Base-by-base conservation (phyloP, 2,888 invertebrate species). In the Oligia strigilis region DNA sequence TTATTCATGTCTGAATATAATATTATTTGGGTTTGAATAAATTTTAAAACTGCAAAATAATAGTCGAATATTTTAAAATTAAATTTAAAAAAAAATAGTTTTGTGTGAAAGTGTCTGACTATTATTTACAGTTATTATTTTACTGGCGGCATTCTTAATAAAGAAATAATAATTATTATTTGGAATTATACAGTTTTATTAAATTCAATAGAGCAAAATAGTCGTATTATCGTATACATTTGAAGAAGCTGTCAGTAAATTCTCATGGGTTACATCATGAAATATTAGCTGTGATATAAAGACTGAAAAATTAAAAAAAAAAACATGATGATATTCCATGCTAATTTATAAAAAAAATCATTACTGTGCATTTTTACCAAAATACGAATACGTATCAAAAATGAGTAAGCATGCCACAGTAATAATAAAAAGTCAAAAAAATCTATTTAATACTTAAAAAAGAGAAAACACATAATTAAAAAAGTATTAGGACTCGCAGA, bases 401-500 rank as follows among this genome's bases (percentile, higher is more conserved):
- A 65, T 40, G 66, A 81, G 88, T 91, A 89, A 92, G 90, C 82
- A 90, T 90, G 85, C 78, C 88, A 83, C 82, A 88, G 90, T 92
- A 89, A 89, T 92, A 90, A 88, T 79, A 75, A 70, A 80, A 79
- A 72, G 60, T 14, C 71, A 75, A 75, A 78, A 77, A 80, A 76
- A 58, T 46, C 55, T 67, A 74, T 74, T 73, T 77, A 82, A 80
- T 81, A 82, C 72, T 77, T 58, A 72, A 67, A 72, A 65, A 66
- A 77, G 62, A 49, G 71, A 64, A 86, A 66, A 72, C 8, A 62
- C 64, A 89, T 81, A 0, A 82, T 77, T 67, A 67, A 72, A 86
- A 66, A 67, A 65, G 67, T 62, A 85, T 87, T 93, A 93, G 92
- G 93, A 93, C 92, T 94, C 93, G 92, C 94, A 94, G 93, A 89